A percentile compares a stretch with the other conserved stretches of the same genome.
Evolutionary conservation across 2,888 invertebrate genomes (phyloP).

Genomic region (Trachelus iudaicus): DNA sequence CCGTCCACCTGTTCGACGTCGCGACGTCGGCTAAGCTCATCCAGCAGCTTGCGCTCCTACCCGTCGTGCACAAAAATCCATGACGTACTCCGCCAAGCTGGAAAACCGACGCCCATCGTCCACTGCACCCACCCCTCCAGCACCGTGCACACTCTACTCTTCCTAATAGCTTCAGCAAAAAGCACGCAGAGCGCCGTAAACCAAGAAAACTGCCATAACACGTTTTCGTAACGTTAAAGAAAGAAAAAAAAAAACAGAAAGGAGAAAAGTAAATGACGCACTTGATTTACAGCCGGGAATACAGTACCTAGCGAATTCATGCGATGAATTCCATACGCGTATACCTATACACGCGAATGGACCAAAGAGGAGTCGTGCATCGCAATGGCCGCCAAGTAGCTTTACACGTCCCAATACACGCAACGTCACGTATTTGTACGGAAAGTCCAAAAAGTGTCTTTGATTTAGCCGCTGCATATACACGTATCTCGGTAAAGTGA

Average conservation of each 20-base stretch:
- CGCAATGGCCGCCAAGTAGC: background rate
- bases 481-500: background rate
- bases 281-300: background rate
- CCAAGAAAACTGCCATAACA: background rate
- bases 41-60: background rate
- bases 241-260: background rate
- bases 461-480: conserved; percentile 31
- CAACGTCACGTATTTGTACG: background rate
- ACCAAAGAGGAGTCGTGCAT: background rate
- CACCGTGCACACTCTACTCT: background rate
- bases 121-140: background rate
- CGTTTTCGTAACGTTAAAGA: background rate
- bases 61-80: conserved; percentile 27
- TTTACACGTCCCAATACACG: background rate
- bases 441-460: conserved; percentile 40
- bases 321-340: background rate
- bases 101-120: background rate
- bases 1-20: background rate
- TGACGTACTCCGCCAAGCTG: conserved; percentile 24
- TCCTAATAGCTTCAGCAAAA: background rate
- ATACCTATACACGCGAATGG: background rate
- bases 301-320: background rate
- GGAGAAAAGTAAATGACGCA: background rate
- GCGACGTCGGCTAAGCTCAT: background rate
- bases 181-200: background rate